Evolutionary conservation across 1,140 invertebrate species (phyloP), one percentile per base, ranked within the genome.

Genomic region (Brachionus calyciflorus): DNA sequence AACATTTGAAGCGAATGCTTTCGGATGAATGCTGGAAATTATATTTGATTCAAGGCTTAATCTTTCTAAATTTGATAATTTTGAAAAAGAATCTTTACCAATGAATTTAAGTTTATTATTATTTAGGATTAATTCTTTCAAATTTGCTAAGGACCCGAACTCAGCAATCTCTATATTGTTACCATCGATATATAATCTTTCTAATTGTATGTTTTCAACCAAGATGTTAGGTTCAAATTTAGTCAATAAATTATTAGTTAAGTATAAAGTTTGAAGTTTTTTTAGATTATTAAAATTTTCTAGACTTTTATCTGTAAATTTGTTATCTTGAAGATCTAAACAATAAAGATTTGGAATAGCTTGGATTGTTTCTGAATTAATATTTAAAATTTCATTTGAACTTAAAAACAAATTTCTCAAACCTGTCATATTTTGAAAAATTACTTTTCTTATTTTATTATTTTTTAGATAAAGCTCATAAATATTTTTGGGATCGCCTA

Each of bases 401-500:
- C 19, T 2, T 33, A 60, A 37, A n/a, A 37, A 0, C 1, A 60
- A 37, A 17, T 17, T 12, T 9, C 0, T n/a, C 1, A 60, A 37
- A 33, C 6, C 17, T 40, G 55, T 33, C 55, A 60, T 60, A 37
- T 60, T 60, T n/a, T 60, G 17, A 60, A 60, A 60, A 17, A 10
- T 37, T 30, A 60, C 12, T 33, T 37, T 60, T 28, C 17, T 17
- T 33, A 60, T 60, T 19, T 19, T 33, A 37, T 60, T 60, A 37
- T 10, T 30, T 17, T 33, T 0, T 10, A 60, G 28, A 19, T 37
- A 0, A 17, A 60, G 55, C 17, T 7, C 0, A 60, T 17, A 7
- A 37, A 37, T 14, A 60, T 60, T n/a, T n/a, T n/a, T 33, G 7
- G 55, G 30, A 37, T 60, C 19, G 2, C 55, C 55, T 60, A 60